Evolutionary conservation across 2,888 invertebrate species (phyloP), one percentile per base, ranked within the genome.

Genomic region (Brachynemurus nebulosus): DNA sequence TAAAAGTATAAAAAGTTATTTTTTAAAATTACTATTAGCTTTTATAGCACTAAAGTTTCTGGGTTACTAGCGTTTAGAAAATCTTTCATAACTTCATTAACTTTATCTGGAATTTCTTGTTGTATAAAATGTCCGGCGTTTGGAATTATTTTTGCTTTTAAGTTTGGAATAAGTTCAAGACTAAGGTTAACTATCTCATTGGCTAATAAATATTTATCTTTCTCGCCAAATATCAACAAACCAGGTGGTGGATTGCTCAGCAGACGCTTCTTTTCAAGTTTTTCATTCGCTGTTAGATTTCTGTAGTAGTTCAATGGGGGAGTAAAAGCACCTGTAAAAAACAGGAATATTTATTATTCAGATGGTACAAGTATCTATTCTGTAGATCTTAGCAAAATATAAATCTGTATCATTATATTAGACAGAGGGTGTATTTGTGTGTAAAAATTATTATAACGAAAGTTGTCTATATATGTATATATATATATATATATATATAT

Each of bases 271-370:
- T 11, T 34, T 34, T 20, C 14, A 12, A 14, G 9, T 27, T 58
- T 62, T 4, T 59, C 55, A 19, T 33, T 34, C 9, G 12, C 16
- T n/a, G 61, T 53, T 52, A 70, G 70, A 1, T 70, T 70, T 36
- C 75, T 61, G 54, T 75, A 76, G 59, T 72, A 76, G 54, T 75
- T 72, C 11, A 76, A 56, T 0, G 74, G 71, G 2, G 67, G 62
- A 1, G 71, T 74, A 27, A 42, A 12, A n/a, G 42, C 34, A n/a
- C 42, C 42, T 42, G n/a, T 20, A 33, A 42, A 27, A 27, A 23
- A 38, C 2, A 38, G 7, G 23, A 39, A 11, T 18, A 19, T 38
- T 5, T n/a, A n/a, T n/a, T n/a, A n/a, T n/a, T n/a, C n/a, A n/a
- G n/a, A n/a, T n/a, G n/a, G n/a, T n/a, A n/a, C n/a, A n/a, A n/a